A percentile compares a stretch with the other conserved stretches of the same genome.
Conservation (phyloP, 2,113 vertebrate species). For the Platycercus adscitus region DNA sequence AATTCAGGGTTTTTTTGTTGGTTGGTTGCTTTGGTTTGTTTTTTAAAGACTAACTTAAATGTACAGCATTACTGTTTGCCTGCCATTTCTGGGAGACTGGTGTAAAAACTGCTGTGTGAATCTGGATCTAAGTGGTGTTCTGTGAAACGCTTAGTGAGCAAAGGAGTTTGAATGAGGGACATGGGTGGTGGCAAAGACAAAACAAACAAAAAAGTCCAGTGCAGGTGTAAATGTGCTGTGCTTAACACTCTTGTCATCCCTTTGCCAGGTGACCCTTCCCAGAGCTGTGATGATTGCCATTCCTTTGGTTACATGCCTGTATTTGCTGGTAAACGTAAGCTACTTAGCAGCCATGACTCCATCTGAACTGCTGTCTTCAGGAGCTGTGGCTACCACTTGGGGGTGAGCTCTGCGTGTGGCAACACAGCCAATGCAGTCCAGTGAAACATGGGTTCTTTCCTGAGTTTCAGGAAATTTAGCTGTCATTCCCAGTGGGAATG, state of each 20-base stretch:
- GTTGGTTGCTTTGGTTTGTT: background rate
- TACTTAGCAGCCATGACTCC: conserved; percentile 88
- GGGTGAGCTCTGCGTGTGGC: conserved; percentile 74
- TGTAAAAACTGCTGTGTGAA: background rate
- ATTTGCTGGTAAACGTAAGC: conserved; percentile 89
- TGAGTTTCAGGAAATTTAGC: background rate
- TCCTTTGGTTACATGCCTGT: conserved; percentile 86
- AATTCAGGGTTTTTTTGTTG: background rate
- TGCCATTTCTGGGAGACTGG: background rate
- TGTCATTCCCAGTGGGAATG: background rate
- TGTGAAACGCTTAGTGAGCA: background rate
- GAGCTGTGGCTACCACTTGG: conserved; percentile 86
- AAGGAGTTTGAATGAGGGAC: background rate
- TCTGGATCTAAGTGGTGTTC: background rate
- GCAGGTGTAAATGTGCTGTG: background rate
- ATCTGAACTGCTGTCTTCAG: conserved; percentile 83
- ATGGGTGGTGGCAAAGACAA: background rate
- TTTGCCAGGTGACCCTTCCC: conserved; percentile 84
- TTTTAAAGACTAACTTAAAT: background rate
- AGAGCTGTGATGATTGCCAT: conserved; percentile 85
- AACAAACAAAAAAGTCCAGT: background rate
- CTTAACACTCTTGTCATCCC: background rate
- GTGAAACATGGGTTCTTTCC: background rate
- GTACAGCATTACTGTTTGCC: background rate
- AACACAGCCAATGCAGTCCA: background rate